Conservation (phyloP, 2,113 vertebrate genomes). For the Catharus fuscescens region DNA sequence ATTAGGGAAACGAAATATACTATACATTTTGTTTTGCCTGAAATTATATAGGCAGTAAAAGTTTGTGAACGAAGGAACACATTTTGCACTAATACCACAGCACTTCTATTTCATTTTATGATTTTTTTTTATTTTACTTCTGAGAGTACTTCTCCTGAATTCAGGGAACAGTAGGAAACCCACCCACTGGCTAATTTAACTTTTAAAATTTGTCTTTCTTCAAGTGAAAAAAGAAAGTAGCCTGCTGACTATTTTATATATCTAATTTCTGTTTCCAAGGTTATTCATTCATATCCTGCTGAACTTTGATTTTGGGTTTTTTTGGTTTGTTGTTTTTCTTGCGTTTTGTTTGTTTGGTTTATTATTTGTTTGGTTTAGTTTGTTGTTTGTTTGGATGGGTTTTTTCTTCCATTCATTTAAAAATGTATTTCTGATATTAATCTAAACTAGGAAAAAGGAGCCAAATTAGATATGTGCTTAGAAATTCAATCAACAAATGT, state of each 20-base stretch:
- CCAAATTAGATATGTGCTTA: background rate
- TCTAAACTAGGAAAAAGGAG: background rate
- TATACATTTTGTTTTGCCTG: background rate
- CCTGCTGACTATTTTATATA: background rate
- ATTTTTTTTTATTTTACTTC: conserved; percentile 32
- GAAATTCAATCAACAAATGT: background rate
- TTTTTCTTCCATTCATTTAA: background rate
- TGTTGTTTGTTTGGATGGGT: background rate
- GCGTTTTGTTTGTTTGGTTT: background rate
- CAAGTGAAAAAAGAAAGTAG: background rate
- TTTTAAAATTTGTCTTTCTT: conserved; percentile 34
- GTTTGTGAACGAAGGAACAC: background rate
- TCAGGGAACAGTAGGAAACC: conserved; percentile 29
- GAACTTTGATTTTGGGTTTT: background rate
- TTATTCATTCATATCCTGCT: background rate
- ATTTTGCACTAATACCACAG: conserved; percentile 36
- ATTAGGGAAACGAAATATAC: conserved; percentile 1
- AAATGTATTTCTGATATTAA: background rate
- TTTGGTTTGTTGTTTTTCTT: background rate
- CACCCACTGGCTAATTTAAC: background rate
- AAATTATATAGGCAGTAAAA: conserved; percentile 42
- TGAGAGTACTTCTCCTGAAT: conserved; percentile 23
- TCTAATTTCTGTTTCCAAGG: background rate
- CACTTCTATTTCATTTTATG: conserved; percentile 39
- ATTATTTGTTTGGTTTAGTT: background rate